phyloP scores from a whole-genome alignment of 1,140 invertebrate genomes.

The Schlechtendalia chinensis region DNA sequence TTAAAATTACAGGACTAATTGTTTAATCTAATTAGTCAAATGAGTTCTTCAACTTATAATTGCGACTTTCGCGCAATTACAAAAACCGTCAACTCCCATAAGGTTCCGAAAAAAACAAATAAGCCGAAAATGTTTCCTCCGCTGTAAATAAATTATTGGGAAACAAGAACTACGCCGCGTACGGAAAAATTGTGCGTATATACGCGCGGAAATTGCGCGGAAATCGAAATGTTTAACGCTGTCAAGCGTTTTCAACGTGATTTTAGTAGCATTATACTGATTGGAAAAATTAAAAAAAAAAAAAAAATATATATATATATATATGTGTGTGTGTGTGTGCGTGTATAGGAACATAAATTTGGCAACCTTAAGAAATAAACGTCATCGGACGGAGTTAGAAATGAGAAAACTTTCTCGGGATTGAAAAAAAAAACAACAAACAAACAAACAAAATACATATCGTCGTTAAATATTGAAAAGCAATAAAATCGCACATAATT shows the following conservation, averaged over 20 bases:
- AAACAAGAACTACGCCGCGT: no score
- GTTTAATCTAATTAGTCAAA: not conserved
- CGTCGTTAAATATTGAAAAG: not conserved
- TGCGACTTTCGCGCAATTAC: not conserved
- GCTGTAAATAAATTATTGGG: no score
- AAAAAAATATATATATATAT: no score
- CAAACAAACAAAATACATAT: not conserved
- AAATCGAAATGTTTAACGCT: no score
- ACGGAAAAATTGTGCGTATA: no score
- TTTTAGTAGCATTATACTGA: no score
- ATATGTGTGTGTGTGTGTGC: no score
- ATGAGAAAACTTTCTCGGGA: not conserved
- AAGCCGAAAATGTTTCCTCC: no score
- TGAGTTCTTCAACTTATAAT: not conserved
- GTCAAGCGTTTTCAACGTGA: no score
- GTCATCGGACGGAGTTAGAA: not conserved
- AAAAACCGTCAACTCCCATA: not conserved
- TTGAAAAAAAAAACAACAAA: no score
- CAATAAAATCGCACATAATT: not conserved
- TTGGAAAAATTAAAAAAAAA: no score
- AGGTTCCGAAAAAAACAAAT: not conserved
- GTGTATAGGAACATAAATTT: not conserved
- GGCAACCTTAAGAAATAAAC: not conserved
- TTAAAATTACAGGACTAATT: constrained; percentile 4
- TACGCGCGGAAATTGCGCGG: no score